These are phyloP conservation scores for Casuarius casuarius DNA, from an alignment of 2,113 vertebrate genomes.

Conservation along the genomic window DNA sequence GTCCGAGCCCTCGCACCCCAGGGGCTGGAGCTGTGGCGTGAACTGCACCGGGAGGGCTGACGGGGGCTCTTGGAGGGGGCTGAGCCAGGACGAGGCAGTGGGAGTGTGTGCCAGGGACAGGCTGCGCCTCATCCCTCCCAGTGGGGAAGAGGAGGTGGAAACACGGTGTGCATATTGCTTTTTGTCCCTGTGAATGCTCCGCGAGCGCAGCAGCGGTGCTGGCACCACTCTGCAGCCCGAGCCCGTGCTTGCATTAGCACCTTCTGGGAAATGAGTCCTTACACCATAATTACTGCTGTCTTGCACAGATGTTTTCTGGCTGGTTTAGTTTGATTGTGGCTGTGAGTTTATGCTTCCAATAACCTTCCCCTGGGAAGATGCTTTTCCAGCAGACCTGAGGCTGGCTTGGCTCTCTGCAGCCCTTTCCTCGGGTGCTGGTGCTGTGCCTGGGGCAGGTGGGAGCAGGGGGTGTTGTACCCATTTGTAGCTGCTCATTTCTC, in stretches of 20 bases:
- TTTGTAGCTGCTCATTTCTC: neutral
- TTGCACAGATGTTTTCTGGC: neutral
- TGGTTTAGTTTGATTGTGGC: neutral
- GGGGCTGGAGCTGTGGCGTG: neutral
- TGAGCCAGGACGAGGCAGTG: neutral
- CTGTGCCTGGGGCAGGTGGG: neutral
- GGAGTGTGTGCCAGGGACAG: rapidly evolving
- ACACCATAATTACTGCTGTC: neutral
- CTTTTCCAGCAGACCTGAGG: neutral
- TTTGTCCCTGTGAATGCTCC: neutral
- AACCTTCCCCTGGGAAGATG: neutral
- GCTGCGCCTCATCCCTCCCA: neutral
- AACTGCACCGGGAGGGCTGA: neutral
- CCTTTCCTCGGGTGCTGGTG: neutral
- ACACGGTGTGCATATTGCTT: rapidly evolving
- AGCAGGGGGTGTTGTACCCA: neutral
- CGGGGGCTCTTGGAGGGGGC: neutral
- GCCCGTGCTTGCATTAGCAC: neutral
- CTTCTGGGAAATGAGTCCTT: neutral
- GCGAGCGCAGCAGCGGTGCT: rapidly evolving
- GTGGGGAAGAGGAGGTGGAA: neutral
- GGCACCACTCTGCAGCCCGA: neutral
- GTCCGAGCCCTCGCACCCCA: neutral
- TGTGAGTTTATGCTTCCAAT: neutral
- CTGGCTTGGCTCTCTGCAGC: neutral